A percentile compares a stretch with the other conserved stretches of the same genome.
Evolutionary conservation across 64 coral and sea anemone species (phyloP).

Genomic region (Stylophora pistillata): DNA sequence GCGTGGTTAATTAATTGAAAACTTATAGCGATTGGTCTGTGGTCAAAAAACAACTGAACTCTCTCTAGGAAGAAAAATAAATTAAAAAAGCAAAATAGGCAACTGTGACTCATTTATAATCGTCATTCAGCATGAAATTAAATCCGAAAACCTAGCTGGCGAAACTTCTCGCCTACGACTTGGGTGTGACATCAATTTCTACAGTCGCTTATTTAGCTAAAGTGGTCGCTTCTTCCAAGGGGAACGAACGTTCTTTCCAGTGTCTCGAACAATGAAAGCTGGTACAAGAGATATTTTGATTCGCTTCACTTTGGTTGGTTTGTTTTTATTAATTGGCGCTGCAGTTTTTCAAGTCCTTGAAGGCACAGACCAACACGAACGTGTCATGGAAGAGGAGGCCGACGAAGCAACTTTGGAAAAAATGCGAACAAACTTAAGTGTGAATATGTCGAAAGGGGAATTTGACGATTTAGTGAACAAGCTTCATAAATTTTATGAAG

Average conservation of each 20-base stretch:
- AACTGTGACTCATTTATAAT: not conserved
- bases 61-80: not conserved
- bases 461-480: conserved; percentile 5
- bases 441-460: conserved; percentile 16
- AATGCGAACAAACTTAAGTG: conserved; percentile 52
- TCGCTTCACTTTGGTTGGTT: conserved; percentile 4
- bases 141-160: not conserved
- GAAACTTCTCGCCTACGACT: not conserved
- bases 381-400: not conserved
- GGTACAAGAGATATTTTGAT: conserved; percentile 43
- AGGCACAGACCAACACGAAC: not conserved
- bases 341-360: conserved; percentile 63
- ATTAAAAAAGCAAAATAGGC: not conserved
- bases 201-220: not conserved
- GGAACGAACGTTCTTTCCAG: not conserved
- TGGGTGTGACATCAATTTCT: not conserved
- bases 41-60: not conserved
- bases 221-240: not conserved
- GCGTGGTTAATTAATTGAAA: not conserved
- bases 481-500: not conserved
- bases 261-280: conserved; percentile 35
- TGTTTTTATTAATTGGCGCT: conserved; percentile 54
- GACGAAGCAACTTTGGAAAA: conserved; percentile 42
- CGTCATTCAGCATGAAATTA: not conserved
- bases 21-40: not conserved